Base-by-base conservation (phyloP, 2,113 vertebrate genomes). In the Chascanopsetta lugubris region DNA sequence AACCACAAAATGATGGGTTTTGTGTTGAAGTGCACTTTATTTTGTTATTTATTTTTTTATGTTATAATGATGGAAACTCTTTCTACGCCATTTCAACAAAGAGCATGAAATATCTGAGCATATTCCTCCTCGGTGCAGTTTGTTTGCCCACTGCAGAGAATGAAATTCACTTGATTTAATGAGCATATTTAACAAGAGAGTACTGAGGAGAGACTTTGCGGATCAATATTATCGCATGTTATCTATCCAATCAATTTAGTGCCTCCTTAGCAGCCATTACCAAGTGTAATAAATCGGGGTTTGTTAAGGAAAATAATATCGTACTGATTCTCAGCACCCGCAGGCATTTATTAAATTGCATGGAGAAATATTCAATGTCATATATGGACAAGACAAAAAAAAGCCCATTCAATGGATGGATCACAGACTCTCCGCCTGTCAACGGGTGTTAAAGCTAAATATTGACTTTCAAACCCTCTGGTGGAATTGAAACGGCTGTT, bases 201-300 rank as follows among this genome's bases (percentile, higher is more conserved):
- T 60, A 81, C 85, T 87, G 78, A 74, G 21, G 74, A 80, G 80
- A 89, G 75, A 57, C 47, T 61, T 61, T 72, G 61, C 56, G 87
- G 78, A 91, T 93, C 90, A 75, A 92, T 92, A 90, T 71, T 86
- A 91, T 89, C 83, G 86, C 67, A 90, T 83, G 79, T 75, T 86
- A 85, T 84, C 75, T 62, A 79, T 84, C 84, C 66, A 87, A 86
- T 91, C 90, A 91, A 92, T 93, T 85, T 75, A 80, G 67, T 85
- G 84, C 89, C 88, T 89, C 77, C 80, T 92, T 88, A 91, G 80
- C 59, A 86, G 81, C 83, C 83, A 91, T 91, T 90, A 88, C 80
- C 72, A 82, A 86, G 81, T 84, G 85, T 89, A 89, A 90, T 90
- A 87, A 88, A 89, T 71, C 81, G 62, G 67, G 56, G 82, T 85